Base-by-base conservation (phyloP, 2,888 invertebrate species). In the Mesoligia furuncula region DNA sequence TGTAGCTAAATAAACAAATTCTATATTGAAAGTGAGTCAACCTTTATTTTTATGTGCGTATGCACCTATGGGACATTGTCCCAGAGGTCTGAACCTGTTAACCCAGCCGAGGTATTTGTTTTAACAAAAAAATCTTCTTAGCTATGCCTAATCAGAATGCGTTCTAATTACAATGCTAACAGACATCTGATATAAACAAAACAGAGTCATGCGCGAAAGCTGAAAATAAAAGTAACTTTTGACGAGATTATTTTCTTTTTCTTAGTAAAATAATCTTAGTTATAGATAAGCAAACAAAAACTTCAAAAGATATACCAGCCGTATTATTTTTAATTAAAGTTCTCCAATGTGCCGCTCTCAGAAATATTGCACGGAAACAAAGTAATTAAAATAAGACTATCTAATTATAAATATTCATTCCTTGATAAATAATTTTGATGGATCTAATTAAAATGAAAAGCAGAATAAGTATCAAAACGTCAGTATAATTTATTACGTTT, bases 401-500 rank as follows among this genome's bases (percentile, higher is more conserved):
- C n/a, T n/a, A 45, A 59, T 69, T 83, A 73, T 66, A 79, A 77
- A 74, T 75, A 77, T 77, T 73, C 36, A 85, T 80, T 68, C 66
- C 11, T 84, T 83, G 87, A 85, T 85, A 81, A 80, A 85, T 81
- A 77, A 67, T 76, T 75, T 78, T 79, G 51, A 51, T 81, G 81
- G 81, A 67, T 66, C 64, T 77, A 79, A 51, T 65, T 73, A 80
- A 91, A 94, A 95, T 93, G 93, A 94, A 96, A 94, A 92, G 89
- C 90, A 91, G 84, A 89, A 83, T 94, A 95, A 95, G 96, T 96
- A 96, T 96, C 95, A 96, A 96, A 96, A 96, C 96, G 94, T 96
- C 96, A 93, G 96, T 96, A 96, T 96, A 96, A 96, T 96, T 96
- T 95, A 96, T 96, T 96, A 96, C 94, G 93, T 92, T 94, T 95